A percentile compares a stretch with the other conserved stretches of the same genome.
Conservation (phyloP, 2,797 vertebrate genomes). For the Thunnus albacares region DNA sequence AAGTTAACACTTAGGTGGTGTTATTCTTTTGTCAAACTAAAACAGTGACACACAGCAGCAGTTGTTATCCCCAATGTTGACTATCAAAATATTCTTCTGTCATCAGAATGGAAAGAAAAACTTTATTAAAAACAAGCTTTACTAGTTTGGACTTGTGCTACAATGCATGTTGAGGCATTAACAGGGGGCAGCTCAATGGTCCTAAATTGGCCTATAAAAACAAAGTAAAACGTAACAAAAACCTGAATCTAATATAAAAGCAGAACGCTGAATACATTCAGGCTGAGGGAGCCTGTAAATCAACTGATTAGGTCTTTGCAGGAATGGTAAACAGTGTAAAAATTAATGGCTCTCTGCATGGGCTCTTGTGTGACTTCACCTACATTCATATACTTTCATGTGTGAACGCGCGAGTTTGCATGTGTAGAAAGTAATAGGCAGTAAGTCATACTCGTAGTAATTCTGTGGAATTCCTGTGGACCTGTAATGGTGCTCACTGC, state of each 20-base stretch:
- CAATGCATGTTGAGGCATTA: conserved; percentile 52
- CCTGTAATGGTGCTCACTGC: conserved; percentile 54
- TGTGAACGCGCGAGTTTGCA: conserved; percentile 31
- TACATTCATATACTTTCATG: conserved; percentile 56
- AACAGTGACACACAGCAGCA: neutral
- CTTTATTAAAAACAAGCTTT: conserved; percentile 51
- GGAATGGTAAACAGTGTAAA: conserved; percentile 68
- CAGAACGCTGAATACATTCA: conserved; percentile 49
- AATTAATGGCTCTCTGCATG: conserved; percentile 57
- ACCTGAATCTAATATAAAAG: conserved; percentile 66
- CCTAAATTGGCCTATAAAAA: conserved; percentile 72
- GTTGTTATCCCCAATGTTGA: neutral
- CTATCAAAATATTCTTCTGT: conserved; percentile 16
- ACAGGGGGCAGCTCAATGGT: conserved; percentile 37
- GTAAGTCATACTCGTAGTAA: conserved; percentile 67
- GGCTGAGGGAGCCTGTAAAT: conserved; percentile 65
- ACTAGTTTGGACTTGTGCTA: conserved; percentile 28
- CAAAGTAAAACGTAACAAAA: conserved; percentile 56
- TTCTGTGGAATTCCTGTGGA: conserved; percentile 63
- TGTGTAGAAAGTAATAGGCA: conserved; percentile 53
- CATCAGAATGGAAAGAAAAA: conserved; percentile 32
- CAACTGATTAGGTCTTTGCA: conserved; percentile 63
- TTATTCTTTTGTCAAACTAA: neutral
- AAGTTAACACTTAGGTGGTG: neutral
- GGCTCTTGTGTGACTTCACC: conserved; percentile 59